Evolutionary conservation across 2,797 vertebrate genomes (phyloP).

Genomic region (Chrysocyon brachyurus): DNA sequence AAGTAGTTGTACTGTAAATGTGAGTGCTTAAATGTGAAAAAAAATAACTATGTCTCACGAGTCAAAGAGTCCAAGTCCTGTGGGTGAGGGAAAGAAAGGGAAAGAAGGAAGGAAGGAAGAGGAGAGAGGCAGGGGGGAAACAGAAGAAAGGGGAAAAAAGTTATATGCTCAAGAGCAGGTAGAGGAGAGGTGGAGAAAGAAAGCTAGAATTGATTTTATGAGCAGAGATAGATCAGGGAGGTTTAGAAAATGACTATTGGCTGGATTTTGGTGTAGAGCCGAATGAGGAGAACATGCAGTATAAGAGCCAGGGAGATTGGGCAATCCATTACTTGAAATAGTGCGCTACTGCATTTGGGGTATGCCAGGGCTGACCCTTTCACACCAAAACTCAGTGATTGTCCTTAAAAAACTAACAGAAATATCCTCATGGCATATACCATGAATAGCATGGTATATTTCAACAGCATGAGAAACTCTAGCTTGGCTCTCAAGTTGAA

Average conservation of each 20-base stretch:
- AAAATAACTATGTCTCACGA: neutral
- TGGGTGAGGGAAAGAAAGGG: neutral
- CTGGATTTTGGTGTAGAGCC: neutral
- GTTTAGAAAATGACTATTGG: neutral
- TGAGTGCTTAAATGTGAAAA: slow-evolving; percentile 14
- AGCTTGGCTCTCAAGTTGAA: neutral
- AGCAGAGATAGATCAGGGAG: neutral
- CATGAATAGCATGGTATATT: neutral
- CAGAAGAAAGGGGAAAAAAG: neutral
- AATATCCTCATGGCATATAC: neutral
- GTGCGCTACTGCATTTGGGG: neutral
- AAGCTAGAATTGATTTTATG: neutral
- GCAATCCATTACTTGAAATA: neutral
- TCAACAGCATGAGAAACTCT: neutral
- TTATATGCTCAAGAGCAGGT: neutral
- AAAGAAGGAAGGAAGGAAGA: neutral
- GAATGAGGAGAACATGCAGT: neutral
- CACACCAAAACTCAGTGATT: neutral
- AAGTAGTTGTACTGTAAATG: neutral
- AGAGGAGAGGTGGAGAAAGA: neutral
- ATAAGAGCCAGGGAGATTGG: neutral
- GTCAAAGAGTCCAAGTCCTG: neutral
- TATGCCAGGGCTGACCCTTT: neutral
- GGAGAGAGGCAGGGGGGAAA: too few relatives aligned
- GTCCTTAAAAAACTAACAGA: neutral